phyloP scores from a whole-genome alignment of 2,797 vertebrate species.

The Lagodon rhomboides region DNA sequence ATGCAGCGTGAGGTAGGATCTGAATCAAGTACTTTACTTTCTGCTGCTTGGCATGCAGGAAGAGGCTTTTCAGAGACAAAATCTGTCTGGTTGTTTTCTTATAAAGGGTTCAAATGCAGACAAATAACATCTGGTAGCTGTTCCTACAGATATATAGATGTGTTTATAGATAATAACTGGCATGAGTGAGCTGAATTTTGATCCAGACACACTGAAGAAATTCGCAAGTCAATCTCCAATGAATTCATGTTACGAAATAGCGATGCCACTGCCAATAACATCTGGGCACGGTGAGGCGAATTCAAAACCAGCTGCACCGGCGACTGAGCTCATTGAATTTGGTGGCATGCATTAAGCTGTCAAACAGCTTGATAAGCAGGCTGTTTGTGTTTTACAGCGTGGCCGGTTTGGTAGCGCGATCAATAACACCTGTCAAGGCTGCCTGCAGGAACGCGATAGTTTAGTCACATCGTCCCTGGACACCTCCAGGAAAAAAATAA shows the following conservation, averaged over 20 bases:
- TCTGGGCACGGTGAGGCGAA: conserved; percentile 24
- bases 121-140: conserved; percentile 38
- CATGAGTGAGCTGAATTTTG: conserved; percentile 34
- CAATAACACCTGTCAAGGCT: conserved; percentile 59
- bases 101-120: conserved; percentile 36
- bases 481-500: conserved; percentile 12
- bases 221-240: conserved; percentile 35
- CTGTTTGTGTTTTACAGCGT: conserved; percentile 54
- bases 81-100: conserved; percentile 23
- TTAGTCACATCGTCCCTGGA: conserved; percentile 23
- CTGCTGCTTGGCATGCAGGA: conserved; percentile 7
- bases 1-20: background rate
- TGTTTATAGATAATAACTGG: conserved; percentile 42
- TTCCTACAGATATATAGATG: conserved; percentile 28
- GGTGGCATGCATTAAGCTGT: conserved; percentile 48
- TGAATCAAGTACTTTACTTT: conserved; percentile 35
- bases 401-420: conserved; percentile 41
- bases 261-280: conserved; percentile 50
- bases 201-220: conserved; percentile 40
- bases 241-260: conserved; percentile 57
- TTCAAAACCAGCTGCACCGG: conserved; percentile 39
- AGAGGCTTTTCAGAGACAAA: conserved; percentile 16
- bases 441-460: conserved; percentile 12
- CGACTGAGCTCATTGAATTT: conserved; percentile 45
- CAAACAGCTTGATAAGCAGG: conserved; percentile 63